Base-by-base conservation (phyloP, 2,113 vertebrate genomes). In the Entomyzon cyanotis region DNA sequence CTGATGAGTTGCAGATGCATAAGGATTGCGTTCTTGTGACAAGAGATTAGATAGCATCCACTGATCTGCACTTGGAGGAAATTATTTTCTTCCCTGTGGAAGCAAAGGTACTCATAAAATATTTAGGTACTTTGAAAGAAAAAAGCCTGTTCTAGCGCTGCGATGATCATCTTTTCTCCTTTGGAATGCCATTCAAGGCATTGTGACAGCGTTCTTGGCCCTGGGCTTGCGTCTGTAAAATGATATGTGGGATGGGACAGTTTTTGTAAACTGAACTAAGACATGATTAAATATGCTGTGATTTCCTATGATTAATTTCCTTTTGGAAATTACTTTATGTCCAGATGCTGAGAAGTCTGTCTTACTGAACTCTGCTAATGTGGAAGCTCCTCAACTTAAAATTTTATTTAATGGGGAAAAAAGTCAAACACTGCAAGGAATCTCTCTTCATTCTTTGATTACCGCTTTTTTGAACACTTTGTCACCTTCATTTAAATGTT, bases 221-320 rank as follows among this genome's bases (percentile, higher is more conserved):
- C n/a, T 25, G 58, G 28, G 21, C n/a, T 78, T 55, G 56, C 7
- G 5, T n/a, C 13, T 80, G 41, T 59, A 37, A 87, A 87, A 63
- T 27, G 27, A 30, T 82, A 42, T 0, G 13, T 83, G 71, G 31
- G 59, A 80, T 6, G 10, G 70, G 70, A 39, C 55, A 27, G 63
- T 56, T 93, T 76, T 35, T 88, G 63, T 79, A 73, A 91, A 74
- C 59, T 53, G 41, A 50, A 71, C 4, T 2, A 42, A 83, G 39
- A 23, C 27, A 19, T 93, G 78, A 85, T 80, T 83, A 64, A 84
- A 67, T 92, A 44, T 64, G 52, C 83, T 69, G 24, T 91, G 90
- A 88, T 95, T 96, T 96, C 75, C 79, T 95, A 4, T 92, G 87
- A 88, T 80, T 92, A 94, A 80, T 91, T 92, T 96, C 75, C 67